Base-by-base conservation (phyloP, 2,113 vertebrate genomes). In the Chionis minor region DNA sequence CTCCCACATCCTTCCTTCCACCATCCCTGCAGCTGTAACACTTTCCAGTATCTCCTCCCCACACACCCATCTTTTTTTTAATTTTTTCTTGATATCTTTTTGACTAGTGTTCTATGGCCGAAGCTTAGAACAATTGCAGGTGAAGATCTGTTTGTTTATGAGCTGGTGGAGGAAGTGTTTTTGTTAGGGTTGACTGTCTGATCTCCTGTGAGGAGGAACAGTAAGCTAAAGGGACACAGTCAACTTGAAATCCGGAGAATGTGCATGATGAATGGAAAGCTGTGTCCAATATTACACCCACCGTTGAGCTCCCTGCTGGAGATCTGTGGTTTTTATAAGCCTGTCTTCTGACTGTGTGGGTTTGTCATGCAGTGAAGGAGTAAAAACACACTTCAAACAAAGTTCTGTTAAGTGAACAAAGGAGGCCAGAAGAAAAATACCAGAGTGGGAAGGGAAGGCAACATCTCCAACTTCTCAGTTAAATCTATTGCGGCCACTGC, bases 1-100 rank as follows among this genome's bases (percentile, higher is more conserved):
- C 81, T 81, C 94, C 96, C 95, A 98, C 96, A 96, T 97, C 96
- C 96, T 98, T 98, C 96, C 96, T 96, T 92, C 90, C 80, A 89
- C 74, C n/a, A 82, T 87, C 61, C 51, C 61, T 84, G 81, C 75
- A 92, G 91, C 90, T 85, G 75, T 58, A 91, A 94, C 87, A 73
- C 86, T 97, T 97, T 95, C 90, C 97, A 97, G 81, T 35, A 72
- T 92, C 93, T 96, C 82, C 42, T 88, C 63, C 74, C 40, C 66
- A 63, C 91, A 24, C n/a, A 3, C 56, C 7, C 49, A 15, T 27
- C 8, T 23, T 7, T 44, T 38, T n/a, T 92, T 28, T 42, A 33
- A 51, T 86, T 81, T 30, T 13, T 2, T 55, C 35, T 42, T 55
- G 17, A 24, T 74, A 38, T 62, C 49, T 77, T 79, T 90, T 85